Evolutionary conservation across 2,113 vertebrate species (phyloP).

Genomic region (Channa maculata): DNA sequence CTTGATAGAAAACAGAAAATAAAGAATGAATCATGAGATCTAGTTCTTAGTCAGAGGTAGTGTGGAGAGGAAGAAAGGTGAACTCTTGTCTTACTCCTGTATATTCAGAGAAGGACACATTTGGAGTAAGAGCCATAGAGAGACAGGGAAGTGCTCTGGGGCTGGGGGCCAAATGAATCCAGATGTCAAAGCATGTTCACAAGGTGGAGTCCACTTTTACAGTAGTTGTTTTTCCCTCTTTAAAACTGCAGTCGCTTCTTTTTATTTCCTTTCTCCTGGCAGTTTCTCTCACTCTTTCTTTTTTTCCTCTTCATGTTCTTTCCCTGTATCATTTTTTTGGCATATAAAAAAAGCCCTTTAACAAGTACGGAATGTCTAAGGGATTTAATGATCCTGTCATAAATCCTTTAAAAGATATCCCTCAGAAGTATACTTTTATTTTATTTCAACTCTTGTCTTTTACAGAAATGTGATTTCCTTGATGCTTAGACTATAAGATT

Average conservation of each 20-base stretch:
- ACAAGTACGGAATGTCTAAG: slow-evolving; percentile 57
- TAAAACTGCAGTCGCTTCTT: slow-evolving; percentile 61
- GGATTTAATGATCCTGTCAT: slow-evolving; percentile 48
- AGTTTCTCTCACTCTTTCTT: slow-evolving; percentile 27
- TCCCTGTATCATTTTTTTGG: slow-evolving; percentile 53
- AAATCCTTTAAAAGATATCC: slow-evolving; percentile 33
- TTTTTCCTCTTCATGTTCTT: slow-evolving; percentile 39
- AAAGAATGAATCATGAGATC: slow-evolving; percentile 27
- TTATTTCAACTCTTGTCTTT: not conserved
- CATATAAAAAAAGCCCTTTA: slow-evolving; percentile 45
- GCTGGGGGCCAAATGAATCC: slow-evolving; percentile 75
- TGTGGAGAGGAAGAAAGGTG: slow-evolving; percentile 41
- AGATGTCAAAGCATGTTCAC: slow-evolving; percentile 74
- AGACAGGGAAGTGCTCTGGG: slow-evolving; percentile 59
- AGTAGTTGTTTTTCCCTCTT: slow-evolving; percentile 75
- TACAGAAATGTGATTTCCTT: not conserved
- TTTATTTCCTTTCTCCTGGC: slow-evolving; percentile 59
- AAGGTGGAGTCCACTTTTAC: slow-evolving; percentile 73
- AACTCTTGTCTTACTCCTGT: slow-evolving; percentile 29
- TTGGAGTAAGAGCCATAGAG: slow-evolving; percentile 60
- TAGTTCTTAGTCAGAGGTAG: slow-evolving; percentile 11
- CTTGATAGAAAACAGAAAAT: slow-evolving; percentile 30
- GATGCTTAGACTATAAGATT: not conserved
- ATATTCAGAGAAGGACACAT: slow-evolving; percentile 37
- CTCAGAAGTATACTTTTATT: not conserved